Conservation (phyloP, 2,113 vertebrate genomes). For the Sylvia atricapilla region DNA sequence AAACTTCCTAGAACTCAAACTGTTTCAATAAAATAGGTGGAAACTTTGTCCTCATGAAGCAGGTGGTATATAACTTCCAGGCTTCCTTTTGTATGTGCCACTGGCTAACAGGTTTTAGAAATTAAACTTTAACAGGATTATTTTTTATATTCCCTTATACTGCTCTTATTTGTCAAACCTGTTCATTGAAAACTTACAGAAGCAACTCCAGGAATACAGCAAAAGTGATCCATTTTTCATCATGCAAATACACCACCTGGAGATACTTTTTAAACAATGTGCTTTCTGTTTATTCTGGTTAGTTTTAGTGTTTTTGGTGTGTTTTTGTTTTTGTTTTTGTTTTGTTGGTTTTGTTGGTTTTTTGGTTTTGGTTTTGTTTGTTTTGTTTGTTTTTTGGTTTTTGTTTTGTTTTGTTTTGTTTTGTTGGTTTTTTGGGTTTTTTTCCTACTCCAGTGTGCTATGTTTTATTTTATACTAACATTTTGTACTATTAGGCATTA, state of each 20-base stretch:
- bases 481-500: neutral
- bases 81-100: neutral
- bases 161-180: neutral
- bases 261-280: fast-evolving
- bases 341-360: no score
- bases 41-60: neutral
- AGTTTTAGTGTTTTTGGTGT: neutral
- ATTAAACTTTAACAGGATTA: neutral
- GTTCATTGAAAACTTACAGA: neutral
- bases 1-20: neutral
- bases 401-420: no score
- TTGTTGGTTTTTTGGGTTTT: no score
- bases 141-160: neutral
- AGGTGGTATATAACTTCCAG: neutral
- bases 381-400: no score
- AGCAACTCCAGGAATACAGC: neutral
- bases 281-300: neutral
- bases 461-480: neutral
- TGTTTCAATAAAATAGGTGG: neutral
- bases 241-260: neutral
- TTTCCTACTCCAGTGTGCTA: neutral
- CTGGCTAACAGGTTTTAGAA: neutral
- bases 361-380: no score
- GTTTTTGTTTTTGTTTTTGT: no score
- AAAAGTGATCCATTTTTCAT: neutral